Evolutionary conservation across 1,140 invertebrate genomes (phyloP), one percentile per base, ranked within the genome.

Genomic region (fruit fly (Drosophila melanogaster)): DNA sequence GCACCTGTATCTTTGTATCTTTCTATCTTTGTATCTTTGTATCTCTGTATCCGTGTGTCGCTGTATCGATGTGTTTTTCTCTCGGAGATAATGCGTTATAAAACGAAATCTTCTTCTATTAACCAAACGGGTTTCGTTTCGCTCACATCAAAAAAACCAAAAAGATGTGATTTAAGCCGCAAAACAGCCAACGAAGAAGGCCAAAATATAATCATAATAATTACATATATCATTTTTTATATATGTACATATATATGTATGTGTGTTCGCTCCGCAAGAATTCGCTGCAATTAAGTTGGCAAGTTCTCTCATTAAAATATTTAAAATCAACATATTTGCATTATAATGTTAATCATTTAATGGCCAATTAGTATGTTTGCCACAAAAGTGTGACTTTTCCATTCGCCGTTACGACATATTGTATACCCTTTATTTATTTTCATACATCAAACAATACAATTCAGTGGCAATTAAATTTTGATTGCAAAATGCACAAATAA

Each of bases 331-430:
- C 54, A 17, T 35, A 64, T 59, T 64, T 46, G 40, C 79, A 61
- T 59, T 43, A 50, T 65, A 44, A 56, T 84, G 64, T 59, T 77
- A 79, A 84, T 84, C 70, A 79, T 77, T 84, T 73, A 84, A 84
- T 84, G 59, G 51, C 67, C 72, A 84, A 84, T 84, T 84, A 84
- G 76, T 59, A 38, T 61, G 44, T 44, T 26, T 47, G n/a, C 33
- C 12, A 41, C 19, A 49, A 19, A 37, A 30, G 51, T 57, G 15
- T 53, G 14, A 60, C n/a, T 47, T 57, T 40, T 8, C 40, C 24
- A 24, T 57, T 30, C 26, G 56, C 41, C 35, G 46, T 30, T 53
- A 1, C 24, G n/a, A 33, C 30, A 3, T 10, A 11, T n/a, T 33
- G 47, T 26, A 33, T 51, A 51, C 49, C 49, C 49, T 51, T 35